These are phyloP conservation scores for Canis aureus DNA, from an alignment of 2,113 vertebrate genomes.

Conservation along the genomic window DNA sequence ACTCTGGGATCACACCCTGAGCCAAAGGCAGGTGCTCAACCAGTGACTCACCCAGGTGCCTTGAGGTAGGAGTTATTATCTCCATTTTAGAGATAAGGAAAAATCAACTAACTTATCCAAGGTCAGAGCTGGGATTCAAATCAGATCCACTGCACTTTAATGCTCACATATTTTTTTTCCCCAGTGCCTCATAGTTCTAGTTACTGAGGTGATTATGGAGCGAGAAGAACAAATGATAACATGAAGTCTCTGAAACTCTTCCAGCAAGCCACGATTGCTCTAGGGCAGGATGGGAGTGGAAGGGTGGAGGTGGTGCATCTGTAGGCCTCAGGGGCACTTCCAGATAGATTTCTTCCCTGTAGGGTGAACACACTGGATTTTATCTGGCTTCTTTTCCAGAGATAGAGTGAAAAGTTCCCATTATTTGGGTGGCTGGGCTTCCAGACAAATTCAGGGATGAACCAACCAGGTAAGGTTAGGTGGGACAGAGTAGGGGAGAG, in stretches of 20 bases:
- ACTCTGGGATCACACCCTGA: too few species aligned
- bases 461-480: neutral
- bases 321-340: neutral
- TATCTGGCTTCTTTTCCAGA: neutral
- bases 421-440: neutral
- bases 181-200: neutral
- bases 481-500: neutral
- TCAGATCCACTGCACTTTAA: neutral
- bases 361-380: neutral
- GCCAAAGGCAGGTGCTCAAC: too few species aligned
- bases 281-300: neutral
- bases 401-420: neutral
- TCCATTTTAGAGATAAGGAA: neutral
- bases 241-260: neutral
- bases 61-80: neutral
- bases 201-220: neutral
- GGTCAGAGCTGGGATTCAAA: neutral
- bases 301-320: neutral
- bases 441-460: neutral
- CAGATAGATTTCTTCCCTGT: neutral
- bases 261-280: neutral
- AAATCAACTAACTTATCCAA: neutral
- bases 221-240: neutral
- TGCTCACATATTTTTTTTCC: too few species aligned
- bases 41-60: too few species aligned